Evolutionary conservation across 2,113 vertebrate species (phyloP).

Genomic region (Bagarius yarrelli): DNA sequence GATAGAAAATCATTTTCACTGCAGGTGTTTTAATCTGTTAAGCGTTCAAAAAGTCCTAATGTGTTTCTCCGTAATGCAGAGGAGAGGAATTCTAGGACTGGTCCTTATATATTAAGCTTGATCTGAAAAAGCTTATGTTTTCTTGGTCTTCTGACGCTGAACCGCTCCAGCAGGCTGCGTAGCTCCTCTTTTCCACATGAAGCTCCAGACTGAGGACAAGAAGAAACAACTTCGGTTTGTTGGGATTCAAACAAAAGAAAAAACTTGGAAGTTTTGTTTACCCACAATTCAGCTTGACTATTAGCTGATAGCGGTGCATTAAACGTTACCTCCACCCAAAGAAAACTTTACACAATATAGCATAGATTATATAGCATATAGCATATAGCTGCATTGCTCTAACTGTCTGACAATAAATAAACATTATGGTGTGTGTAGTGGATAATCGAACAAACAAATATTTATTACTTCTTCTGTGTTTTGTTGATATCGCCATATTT

Average conservation of each 20-base stretch:
- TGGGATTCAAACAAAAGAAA: background rate
- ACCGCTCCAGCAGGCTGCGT: conserved; percentile 44
- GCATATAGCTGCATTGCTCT: too few species aligned
- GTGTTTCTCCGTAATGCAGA: background rate
- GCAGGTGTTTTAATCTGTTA: background rate
- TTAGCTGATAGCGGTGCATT: too few species aligned
- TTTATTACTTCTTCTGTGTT: too few species aligned
- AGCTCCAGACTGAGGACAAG: conserved; percentile 13
- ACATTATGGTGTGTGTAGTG: too few species aligned
- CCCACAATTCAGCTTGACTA: too few species aligned
- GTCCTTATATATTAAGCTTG: conserved; percentile 4
- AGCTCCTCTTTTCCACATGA: conserved; percentile 12
- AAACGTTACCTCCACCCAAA: too few species aligned
- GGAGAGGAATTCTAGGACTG: conserved; percentile 2
- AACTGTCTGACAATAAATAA: too few species aligned
- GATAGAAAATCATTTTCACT: background rate
- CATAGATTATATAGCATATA: too few species aligned
- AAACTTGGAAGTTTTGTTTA: background rate
- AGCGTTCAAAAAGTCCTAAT: background rate
- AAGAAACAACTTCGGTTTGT: background rate
- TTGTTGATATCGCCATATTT: too few species aligned
- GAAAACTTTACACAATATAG: background rate
- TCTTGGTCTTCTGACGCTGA: background rate
- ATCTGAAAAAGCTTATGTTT: background rate
- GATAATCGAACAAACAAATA: too few species aligned